Percentiles rank a stretch among this genome's conserved stretches.
Conservation (phyloP, 2,888 invertebrate species). For the Actias luna region DNA sequence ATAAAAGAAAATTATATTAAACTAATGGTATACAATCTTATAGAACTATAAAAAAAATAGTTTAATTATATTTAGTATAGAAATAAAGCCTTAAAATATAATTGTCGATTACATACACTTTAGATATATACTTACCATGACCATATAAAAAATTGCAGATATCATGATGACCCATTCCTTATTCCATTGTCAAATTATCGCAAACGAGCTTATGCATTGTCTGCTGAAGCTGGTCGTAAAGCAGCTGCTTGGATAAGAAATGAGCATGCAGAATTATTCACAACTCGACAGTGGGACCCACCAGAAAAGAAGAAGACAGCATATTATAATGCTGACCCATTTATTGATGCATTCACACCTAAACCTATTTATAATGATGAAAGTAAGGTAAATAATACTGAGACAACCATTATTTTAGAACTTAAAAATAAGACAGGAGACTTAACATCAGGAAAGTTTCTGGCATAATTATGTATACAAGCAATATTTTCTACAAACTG, state of each 20-base stretch:
- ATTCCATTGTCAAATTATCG: constrained; percentile 87
- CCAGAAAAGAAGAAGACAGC: constrained; percentile 76
- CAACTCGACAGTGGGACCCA: constrained; percentile 84
- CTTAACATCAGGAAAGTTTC: neutral
- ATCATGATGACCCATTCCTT: constrained; percentile 94
- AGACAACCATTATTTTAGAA: neutral
- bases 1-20: too few relatives aligned
- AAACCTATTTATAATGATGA: constrained; percentile 86
- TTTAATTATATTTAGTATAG: neutral
- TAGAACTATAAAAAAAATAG: too few relatives aligned
- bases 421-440: neutral
- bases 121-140: neutral
- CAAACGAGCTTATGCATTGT: constrained; percentile 87
- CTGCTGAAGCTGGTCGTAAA: constrained; percentile 93
- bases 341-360: constrained; percentile 86
- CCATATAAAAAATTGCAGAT: constrained; percentile 60
- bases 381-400: constrained; percentile 74
- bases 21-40: too few relatives aligned
- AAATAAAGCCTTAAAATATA: neutral
- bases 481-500: neutral
- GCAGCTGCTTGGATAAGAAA: constrained; percentile 92
- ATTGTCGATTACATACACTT: constrained; percentile 12
- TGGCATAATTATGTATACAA: neutral
- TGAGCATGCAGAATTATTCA: constrained; percentile 87
- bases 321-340: constrained; percentile 82